Evolutionary conservation across 2,888 invertebrate genomes (phyloP), one percentile per base, ranked within the genome.

Genomic region (Muscina levida): DNA sequence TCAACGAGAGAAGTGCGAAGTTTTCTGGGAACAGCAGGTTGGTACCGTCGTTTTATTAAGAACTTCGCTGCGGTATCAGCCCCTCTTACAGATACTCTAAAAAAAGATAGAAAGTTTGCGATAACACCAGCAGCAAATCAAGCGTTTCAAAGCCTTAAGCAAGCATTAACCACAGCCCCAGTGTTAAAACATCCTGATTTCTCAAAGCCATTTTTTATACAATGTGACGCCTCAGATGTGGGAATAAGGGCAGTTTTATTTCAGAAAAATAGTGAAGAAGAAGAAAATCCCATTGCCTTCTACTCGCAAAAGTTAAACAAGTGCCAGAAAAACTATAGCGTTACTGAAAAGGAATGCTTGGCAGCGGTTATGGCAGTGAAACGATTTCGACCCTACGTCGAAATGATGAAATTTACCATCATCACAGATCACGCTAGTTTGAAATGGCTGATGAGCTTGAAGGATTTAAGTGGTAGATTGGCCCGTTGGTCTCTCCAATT

Each of bases 181-280:
- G 71, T 82, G 1, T 56, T 82, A 11, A 68, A 75, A 11, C 77
- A 79, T 13, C 75, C 83, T 4, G 42, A 84, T 31, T 83, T 83
- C 37, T 15, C 56, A 2, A 19, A 75, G 13, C 53, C 26, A 0
- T 78, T 78, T 65, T 42, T n/a, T 4, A 57, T 78, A 1, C 77
- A 79, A 11, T 79, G 79, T 26, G 79, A 82, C 59, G 77, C 82
- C 2, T 78, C 77, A 0, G 53, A 59, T n/a, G 15, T 24, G 1
- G 72, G 77, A 0, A 66, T 77, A 1, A 44, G 68, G 13, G 67
- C 39, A 0, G 79, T 82, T 2, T 56, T 82, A 13, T 65, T 53
- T 17, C 72, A 73, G 39, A 10, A 42, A 13, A 56, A 73, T 13
- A 15, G 15, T 6, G 44, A 77, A 2, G 48, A 39, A 8, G 13